Conservation (phyloP, 2,888 invertebrate genomes). For the Rugalucina vietnamica region DNA sequence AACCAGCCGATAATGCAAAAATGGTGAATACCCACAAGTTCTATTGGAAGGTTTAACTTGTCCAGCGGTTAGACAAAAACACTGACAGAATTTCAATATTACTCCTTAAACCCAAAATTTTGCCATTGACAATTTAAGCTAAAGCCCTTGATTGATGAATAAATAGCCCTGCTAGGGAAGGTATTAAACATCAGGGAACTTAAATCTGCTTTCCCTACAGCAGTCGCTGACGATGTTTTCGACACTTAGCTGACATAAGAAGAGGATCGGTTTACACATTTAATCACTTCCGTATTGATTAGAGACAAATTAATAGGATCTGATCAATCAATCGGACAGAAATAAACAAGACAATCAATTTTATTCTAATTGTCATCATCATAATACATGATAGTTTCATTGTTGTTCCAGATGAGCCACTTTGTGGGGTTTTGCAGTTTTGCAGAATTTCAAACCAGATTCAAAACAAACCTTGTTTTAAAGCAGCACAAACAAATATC, state of each 20-base stretch:
- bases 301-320: neutral
- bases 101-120: neutral
- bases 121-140: constrained; percentile 10
- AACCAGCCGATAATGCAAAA: too few species aligned
- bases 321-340: neutral
- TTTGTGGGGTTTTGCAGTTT: too few species aligned
- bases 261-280: constrained; percentile 5
- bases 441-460: too few species aligned
- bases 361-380: too few species aligned
- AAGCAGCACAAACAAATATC: too few species aligned
- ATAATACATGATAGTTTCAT: too few species aligned
- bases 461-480: too few species aligned
- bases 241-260: constrained; percentile 16
- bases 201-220: constrained; percentile 4
- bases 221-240: neutral
- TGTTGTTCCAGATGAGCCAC: too few species aligned
- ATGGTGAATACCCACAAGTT: too few species aligned
- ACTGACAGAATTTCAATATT: constrained; percentile 1
- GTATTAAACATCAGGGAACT: neutral
- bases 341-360: neutral
- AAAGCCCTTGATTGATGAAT: constrained; percentile 4
- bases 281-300: neutral
- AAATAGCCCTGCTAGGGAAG: neutral
- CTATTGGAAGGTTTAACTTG: too few species aligned
- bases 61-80: neutral